These are phyloP conservation scores for Coelopa frigida DNA, from an alignment of 1,140 invertebrate genomes.

Conservation along the genomic window DNA sequence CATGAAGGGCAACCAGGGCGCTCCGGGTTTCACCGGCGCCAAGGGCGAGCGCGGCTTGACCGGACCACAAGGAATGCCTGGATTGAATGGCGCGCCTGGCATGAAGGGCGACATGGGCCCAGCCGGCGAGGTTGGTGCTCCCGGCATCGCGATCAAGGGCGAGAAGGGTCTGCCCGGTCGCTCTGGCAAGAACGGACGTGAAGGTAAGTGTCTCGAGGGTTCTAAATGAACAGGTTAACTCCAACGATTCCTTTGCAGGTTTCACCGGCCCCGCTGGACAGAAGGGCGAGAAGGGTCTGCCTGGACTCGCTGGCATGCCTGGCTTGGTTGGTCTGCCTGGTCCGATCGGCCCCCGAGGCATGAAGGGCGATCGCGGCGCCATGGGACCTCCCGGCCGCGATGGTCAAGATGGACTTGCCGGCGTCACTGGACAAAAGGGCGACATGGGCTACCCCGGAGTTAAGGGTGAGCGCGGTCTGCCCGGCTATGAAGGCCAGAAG, in stretches of 20 bases:
- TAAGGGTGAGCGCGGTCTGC: slow-evolving; percentile 54
- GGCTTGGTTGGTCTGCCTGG: slow-evolving; percentile 46
- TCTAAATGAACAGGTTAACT: background rate
- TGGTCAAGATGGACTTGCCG: slow-evolving; percentile 50
- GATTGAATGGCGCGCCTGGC: slow-evolving; percentile 67
- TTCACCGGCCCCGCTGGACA: slow-evolving; percentile 50
- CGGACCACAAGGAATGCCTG: slow-evolving; percentile 64
- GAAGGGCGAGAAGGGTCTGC: slow-evolving; percentile 52
- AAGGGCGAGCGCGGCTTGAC: slow-evolving; percentile 72
- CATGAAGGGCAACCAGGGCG: slow-evolving; percentile 48
- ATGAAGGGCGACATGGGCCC: slow-evolving; percentile 59
- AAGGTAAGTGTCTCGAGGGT: slow-evolving; percentile 46
- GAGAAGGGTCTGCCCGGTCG: slow-evolving; percentile 57
- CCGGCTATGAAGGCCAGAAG: slow-evolving; percentile 34
- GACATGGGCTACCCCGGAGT: slow-evolving; percentile 62
- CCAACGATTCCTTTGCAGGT: slow-evolving; percentile 15
- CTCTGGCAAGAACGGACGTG: slow-evolving; percentile 53
- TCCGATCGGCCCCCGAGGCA: slow-evolving; percentile 51
- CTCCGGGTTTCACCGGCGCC: slow-evolving; percentile 54
- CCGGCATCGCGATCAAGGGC: slow-evolving; percentile 63
- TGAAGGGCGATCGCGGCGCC: slow-evolving; percentile 55
- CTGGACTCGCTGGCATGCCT: slow-evolving; percentile 55
- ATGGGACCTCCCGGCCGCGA: slow-evolving; percentile 46
- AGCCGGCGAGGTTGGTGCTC: slow-evolving; percentile 58
- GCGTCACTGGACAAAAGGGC: slow-evolving; percentile 62